A percentile compares a stretch with the other conserved stretches of the same genome.
phyloP scores from a whole-genome alignment of 2,797 vertebrate genomes.

The Phyllotis vaccarum region DNA sequence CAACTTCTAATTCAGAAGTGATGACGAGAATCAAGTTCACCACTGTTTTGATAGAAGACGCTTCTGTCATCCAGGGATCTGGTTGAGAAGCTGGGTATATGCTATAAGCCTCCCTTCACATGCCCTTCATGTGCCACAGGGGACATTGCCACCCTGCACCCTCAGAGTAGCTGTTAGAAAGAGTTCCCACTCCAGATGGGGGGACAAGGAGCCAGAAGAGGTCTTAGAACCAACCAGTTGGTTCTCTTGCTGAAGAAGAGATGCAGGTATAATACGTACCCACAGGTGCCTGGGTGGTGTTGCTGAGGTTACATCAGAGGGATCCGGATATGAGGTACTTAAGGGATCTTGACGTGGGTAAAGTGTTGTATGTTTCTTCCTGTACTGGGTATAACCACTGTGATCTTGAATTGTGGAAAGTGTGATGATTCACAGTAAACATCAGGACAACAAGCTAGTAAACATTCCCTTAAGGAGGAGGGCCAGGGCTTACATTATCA shows the following conservation, averaged over 20 bases:
- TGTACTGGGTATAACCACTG: not conserved
- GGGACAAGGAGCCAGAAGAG: not conserved
- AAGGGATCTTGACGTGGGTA: not conserved
- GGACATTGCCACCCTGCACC: not conserved
- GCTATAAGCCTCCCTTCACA: not conserved
- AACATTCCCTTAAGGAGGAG: not conserved
- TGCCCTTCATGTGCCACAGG: not conserved
- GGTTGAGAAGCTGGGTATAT: not conserved
- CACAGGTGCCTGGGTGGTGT: not conserved
- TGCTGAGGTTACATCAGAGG: not conserved
- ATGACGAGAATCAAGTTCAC: not conserved
- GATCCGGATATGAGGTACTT: not conserved
- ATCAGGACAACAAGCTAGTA: not conserved
- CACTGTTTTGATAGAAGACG: not conserved
- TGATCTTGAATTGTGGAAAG: not conserved
- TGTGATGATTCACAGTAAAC: not conserved
- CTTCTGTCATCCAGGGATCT: not conserved
- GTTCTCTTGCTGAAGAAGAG: constrained; percentile 1
- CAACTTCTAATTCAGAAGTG: not conserved
- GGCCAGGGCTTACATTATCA: not conserved
- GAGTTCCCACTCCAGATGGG: not conserved
- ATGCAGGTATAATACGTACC: not conserved
- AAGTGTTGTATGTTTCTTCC: not conserved
- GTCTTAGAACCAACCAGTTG: not conserved
- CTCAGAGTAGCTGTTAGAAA: not conserved